Conservation (phyloP, 2,888 invertebrate species). For the Coleophora flavipennella region DNA sequence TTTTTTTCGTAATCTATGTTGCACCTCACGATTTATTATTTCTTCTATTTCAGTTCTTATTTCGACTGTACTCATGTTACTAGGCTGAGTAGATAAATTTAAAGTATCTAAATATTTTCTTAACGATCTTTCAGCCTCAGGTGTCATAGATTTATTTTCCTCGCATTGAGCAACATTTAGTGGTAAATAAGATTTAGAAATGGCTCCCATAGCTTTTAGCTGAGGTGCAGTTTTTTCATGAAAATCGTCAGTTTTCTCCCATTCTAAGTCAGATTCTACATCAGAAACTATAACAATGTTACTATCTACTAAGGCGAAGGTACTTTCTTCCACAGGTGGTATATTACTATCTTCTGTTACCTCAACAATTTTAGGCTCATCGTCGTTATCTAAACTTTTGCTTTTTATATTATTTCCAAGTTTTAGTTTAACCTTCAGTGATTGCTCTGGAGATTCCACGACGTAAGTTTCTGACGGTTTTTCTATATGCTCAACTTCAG, state of each 20-base stretch:
- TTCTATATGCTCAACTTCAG: conserved; percentile 1
- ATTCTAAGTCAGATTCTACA: conserved; percentile 74
- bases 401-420: conserved; percentile 46
- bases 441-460: conserved; percentile 59
- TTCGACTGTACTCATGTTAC: conserved; percentile 43
- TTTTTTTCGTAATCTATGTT: conserved; percentile 52
- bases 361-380: conserved; percentile 56
- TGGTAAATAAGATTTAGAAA: conserved; percentile 54
- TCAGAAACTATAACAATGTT: conserved; percentile 73
- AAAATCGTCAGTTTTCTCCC: conserved; percentile 66
- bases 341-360: conserved; percentile 37
- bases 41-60: conserved; percentile 61
- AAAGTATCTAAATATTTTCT: conserved; percentile 71
- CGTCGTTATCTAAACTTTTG: conserved; percentile 65
- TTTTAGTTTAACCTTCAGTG: conserved; percentile 39
- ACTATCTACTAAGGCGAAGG: conserved; percentile 49
- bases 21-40: conserved; percentile 57
- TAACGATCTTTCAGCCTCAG: conserved; percentile 71
- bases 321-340: conserved; percentile 30
- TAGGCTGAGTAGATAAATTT: conserved; percentile 65
- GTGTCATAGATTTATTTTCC: conserved; percentile 56
- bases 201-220: conserved; percentile 38
- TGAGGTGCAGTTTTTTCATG: conserved; percentile 23
- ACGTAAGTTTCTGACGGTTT: conserved; percentile 28
- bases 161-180: conserved; percentile 53